Base-by-base conservation (phyloP, 2,113 vertebrate genomes). In the Rhodinocichla rosea region DNA sequence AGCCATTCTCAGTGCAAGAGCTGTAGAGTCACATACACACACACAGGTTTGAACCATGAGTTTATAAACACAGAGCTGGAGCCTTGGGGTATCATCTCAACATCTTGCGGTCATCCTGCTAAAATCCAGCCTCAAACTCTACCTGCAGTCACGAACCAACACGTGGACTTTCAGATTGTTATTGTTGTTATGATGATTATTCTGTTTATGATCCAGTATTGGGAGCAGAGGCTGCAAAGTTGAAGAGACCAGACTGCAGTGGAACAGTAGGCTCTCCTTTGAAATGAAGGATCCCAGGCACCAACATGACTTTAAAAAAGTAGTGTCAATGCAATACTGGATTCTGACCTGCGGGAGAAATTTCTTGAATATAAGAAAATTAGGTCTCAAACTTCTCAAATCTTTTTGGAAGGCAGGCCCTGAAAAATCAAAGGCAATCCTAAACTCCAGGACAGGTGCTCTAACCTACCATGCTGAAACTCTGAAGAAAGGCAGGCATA, bases 21-120 rank as follows among this genome's bases (percentile, higher is more conserved):
- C 26, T 65, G 3, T 21, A 27, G 24, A 13, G 20, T 49, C 40
- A 60, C 11, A 57, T 9, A 50, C 12, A 50, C 11, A 57, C 3
- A 2, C 11, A 28, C 0, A 68, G 24, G 40, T 40, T 28, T 37
- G n/a, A 32, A 32, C 19, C 3, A 6, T 5, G 33, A 35, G 8
- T 30, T 71, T 74, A 20, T 7, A 11, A 83, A 89, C 3, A 45
- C 8, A 53, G 26, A 59, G 10, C 12, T 83, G 26, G 30, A 37
- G 18, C 20, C 30, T 42, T 69, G 32, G 26, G 10, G 8, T 16
- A 27, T 21, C 39, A 40, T 77, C 18, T 49, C 24, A 23, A 33
- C 19, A 70, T 14, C 35, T 69, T 65, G 24, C 77, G 40, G 14
- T 18, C 42, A 89, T 26, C 23, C 59, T 62, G 23, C 40, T 65